A percentile compares a stretch with the other conserved stretches of the same genome.
Evolutionary conservation across 2,797 vertebrate species (phyloP).

Genomic region (Scleropages formosus): DNA sequence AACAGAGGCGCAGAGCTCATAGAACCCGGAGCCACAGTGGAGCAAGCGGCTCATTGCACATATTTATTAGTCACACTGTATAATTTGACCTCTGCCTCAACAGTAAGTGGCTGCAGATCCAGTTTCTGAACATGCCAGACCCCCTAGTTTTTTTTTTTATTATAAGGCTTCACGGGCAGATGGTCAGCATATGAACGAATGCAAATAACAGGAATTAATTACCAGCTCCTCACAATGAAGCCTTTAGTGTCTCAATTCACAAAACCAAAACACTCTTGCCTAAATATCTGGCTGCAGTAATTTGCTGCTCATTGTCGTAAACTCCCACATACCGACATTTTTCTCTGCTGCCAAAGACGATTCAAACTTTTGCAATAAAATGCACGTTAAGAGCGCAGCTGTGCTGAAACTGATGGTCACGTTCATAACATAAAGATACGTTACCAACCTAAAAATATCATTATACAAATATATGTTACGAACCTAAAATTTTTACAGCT

Average conservation of each 20-base stretch:
- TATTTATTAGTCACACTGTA: not conserved
- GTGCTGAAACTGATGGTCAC: no score
- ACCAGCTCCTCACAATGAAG: not conserved
- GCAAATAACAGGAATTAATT: conserved; percentile 7
- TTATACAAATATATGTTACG: no score
- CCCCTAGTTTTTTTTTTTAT: no score
- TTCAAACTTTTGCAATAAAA: not conserved
- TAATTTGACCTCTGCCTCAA: not conserved
- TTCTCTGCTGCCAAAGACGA: no score
- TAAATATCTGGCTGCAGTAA: not conserved
- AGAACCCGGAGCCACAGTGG: not conserved
- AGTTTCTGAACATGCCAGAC: no score
- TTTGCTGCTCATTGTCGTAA: not conserved
- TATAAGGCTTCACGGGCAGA: not conserved
- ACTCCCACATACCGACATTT: not conserved
- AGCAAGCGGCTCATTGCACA: not conserved
- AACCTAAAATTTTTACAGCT: no score
- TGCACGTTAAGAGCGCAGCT: no score
- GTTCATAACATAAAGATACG: no score
- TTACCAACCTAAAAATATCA: no score
- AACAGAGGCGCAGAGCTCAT: not conserved
- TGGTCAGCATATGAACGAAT: not conserved
- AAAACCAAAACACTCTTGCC: not conserved
- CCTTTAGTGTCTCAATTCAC: not conserved
- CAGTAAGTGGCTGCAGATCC: not conserved